Conservation (phyloP, 1,140 invertebrate species). For the Diabrotica undecimpunctata region DNA sequence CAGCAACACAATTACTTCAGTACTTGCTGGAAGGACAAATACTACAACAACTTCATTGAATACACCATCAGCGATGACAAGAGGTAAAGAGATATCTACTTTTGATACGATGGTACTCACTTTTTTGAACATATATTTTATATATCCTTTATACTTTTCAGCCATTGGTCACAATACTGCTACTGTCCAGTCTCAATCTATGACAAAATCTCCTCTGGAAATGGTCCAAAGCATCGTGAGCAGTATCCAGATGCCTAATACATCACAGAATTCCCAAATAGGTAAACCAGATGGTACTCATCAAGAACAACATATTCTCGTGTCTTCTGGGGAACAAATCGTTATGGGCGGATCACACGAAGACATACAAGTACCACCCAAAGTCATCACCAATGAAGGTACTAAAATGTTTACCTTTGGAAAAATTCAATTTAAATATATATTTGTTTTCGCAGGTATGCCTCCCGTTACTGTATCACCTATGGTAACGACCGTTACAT, state of each 20-base stretch:
- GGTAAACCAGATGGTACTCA: not conserved
- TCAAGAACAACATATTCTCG: conserved; percentile 57
- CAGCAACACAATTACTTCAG: conserved; percentile 73
- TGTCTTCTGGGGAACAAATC: conserved; percentile 70
- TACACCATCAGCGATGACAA: conserved; percentile 53
- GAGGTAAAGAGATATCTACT: no score
- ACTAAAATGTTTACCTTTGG: not conserved
- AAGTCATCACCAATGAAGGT: conserved; percentile 54
- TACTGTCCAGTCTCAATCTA: conserved; percentile 41
- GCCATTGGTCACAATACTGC: conserved; percentile 50
- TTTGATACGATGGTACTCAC: conserved; percentile 13
- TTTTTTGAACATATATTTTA: conserved; percentile 48
- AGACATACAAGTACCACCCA: conserved; percentile 52
- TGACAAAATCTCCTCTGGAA: conserved; percentile 69
- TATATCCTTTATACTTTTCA: not conserved
- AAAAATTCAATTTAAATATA: no score
- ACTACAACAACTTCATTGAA: conserved; percentile 71
- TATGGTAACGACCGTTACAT: conserved; percentile 68
- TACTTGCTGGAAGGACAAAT: conserved; percentile 68
- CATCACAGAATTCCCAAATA: not conserved
- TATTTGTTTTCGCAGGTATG: conserved; percentile 49
- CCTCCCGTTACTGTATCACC: conserved; percentile 64
- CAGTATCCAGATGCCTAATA: conserved; percentile 63
- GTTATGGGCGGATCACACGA: conserved; percentile 56
- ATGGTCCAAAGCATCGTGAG: conserved; percentile 79